These are phyloP conservation scores for Pseudomyrmex flavicornis DNA, from an alignment of 1,140 invertebrate genomes.

Conservation along the genomic window DNA sequence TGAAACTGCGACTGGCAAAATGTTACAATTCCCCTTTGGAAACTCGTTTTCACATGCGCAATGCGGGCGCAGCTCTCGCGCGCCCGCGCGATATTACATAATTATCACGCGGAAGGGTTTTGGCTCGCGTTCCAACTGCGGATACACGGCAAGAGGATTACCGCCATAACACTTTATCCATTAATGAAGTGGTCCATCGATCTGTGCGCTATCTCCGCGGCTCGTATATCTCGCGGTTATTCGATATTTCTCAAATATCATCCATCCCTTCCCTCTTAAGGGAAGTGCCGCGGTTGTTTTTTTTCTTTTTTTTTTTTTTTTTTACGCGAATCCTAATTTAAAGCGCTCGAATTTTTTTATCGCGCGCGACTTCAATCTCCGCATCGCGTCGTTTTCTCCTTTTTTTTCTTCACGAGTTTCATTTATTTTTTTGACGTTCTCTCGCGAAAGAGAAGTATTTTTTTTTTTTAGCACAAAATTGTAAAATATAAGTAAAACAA, in stretches of 20 bases:
- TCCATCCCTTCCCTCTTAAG: too few relatives aligned
- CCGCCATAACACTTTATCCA: slow-evolving; percentile 53
- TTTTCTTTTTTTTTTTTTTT: too few relatives aligned
- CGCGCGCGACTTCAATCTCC: neutral
- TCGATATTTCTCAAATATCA: slow-evolving; percentile 30
- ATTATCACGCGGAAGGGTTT: slow-evolving; percentile 42
- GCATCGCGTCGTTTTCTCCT: neutral
- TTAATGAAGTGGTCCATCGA: slow-evolving; percentile 51
- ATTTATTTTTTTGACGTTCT: neutral
- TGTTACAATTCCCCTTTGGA: slow-evolving; percentile 1
- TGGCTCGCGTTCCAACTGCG: slow-evolving; percentile 30
- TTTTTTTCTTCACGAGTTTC: neutral
- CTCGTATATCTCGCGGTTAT: slow-evolving; percentile 16
- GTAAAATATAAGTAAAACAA: too few relatives aligned
- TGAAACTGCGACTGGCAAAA: slow-evolving; percentile 3
- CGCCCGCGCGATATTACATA: slow-evolving; percentile 36
- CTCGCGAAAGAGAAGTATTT: too few relatives aligned
- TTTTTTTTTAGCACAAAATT: too few relatives aligned
- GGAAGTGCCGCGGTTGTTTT: too few relatives aligned
- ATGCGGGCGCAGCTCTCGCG: slow-evolving; percentile 13
- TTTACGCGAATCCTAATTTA: neutral
- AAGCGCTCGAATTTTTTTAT: neutral
- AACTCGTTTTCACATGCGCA: slow-evolving; percentile 17
- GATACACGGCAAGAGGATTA: slow-evolving; percentile 42
- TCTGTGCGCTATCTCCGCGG: slow-evolving; percentile 17